Evolutionary conservation across 2,113 vertebrate species (phyloP).

Genomic region (Falco punctatus): DNA sequence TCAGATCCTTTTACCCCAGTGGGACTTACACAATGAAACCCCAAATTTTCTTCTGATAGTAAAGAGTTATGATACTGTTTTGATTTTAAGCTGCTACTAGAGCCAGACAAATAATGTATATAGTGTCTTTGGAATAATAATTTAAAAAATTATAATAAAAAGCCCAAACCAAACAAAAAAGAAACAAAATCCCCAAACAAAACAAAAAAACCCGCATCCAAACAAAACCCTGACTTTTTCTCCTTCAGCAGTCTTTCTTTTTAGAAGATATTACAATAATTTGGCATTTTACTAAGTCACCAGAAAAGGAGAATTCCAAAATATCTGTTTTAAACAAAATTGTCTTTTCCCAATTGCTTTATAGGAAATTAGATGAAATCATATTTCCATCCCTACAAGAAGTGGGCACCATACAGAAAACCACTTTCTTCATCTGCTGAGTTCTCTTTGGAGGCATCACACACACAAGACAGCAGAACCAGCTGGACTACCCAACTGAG

Average conservation of each 20-base stretch:
- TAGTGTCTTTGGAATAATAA: not conserved
- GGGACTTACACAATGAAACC: slow-evolving; percentile 50
- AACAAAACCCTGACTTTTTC: not conserved
- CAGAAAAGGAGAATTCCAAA: not conserved
- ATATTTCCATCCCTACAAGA: not conserved
- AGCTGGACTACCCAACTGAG: not conserved
- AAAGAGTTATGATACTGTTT: slow-evolving; percentile 49
- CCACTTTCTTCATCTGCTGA: not conserved
- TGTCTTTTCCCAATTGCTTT: not conserved
- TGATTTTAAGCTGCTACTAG: slow-evolving; percentile 4
- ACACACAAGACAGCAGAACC: not conserved
- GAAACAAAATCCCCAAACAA: too few relatives aligned
- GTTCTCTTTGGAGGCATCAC: not conserved
- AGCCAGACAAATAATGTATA: not conserved
- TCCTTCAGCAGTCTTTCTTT: not conserved
- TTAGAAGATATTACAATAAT: not conserved
- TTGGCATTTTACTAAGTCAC: not conserved
- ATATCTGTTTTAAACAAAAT: not conserved
- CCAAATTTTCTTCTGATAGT: not conserved
- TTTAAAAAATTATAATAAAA: not conserved
- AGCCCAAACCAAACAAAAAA: accelerated
- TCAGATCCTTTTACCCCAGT: slow-evolving; percentile 26
- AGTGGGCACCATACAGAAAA: accelerated
- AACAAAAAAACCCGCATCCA: not conserved
- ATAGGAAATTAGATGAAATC: not conserved